Base-by-base conservation (phyloP, 2,888 invertebrate genomes). In the Acleris literana region DNA sequence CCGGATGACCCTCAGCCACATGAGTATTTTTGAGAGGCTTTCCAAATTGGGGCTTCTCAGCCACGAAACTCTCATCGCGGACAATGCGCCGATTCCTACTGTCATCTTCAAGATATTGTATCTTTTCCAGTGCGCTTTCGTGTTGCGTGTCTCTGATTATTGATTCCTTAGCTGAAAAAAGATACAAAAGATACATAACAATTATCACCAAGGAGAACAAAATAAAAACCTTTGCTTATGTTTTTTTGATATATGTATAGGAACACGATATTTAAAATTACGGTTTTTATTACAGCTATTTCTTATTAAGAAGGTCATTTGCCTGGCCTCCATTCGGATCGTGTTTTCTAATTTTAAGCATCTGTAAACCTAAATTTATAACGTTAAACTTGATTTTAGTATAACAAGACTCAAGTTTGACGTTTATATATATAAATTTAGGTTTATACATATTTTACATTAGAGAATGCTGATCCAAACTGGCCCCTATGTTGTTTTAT, bases 61-160 rank as follows among this genome's bases (percentile, higher is more conserved):
- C 94, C 70, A 96, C 89, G 71, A 95, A 94, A 59, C 94, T 93
- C 70, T 97, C 97, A 76, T 97, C 97, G 46, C 94, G 94, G 16
- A 94, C 90, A 25, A 94, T 94, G 58, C 96, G 95, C 79, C 95
- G 96, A 84, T 95, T 95, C 62, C 96, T 95, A 39, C 96, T 95
- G 68, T 95, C 96, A 81, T 97, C 97, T 88, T 98, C 98, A n/a
- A 98, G 93, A 78, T 97, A 96, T 75, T 97, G 97, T 70, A 98
- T 98, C 87, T 98, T 98, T 78, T 97, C 96, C 68, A 99, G 88
- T 17, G 98, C 98, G 78, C 97, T 97, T 83, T 98, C 97, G 77
- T 99, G 98, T 83, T 98, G 97, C 9, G 98, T 97, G 65, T 98
- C 98, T 72, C 95, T 94, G 72, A 97, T 97, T 68, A 98, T 97